These are phyloP conservation scores for Noctuana brunneofusca DNA, from an alignment of 2,888 invertebrate genomes.

Conservation along the genomic window DNA sequence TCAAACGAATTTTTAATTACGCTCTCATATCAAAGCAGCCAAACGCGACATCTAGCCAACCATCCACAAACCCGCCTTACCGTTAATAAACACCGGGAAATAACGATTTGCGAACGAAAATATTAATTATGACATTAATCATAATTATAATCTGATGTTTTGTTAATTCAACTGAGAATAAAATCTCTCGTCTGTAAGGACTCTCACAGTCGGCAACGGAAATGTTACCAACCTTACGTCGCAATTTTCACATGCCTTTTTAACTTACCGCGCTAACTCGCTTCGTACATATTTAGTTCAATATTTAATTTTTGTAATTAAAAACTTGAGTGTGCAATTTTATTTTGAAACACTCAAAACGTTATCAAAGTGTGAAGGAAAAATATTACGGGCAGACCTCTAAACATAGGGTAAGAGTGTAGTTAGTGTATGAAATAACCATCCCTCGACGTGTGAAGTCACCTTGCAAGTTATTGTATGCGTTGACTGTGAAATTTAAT, in stretches of 20 bases:
- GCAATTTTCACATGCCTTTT: conserved; percentile 79
- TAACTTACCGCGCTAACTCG: conserved; percentile 69
- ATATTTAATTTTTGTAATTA: conserved; percentile 66
- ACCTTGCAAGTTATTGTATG: conserved; percentile 62
- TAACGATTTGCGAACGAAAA: conserved; percentile 36
- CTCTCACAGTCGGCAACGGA: conserved; percentile 68
- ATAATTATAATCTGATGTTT: conserved; percentile 45
- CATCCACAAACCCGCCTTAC: conserved; percentile 27
- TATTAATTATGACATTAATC: conserved; percentile 40
- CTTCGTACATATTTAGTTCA: conserved; percentile 63
- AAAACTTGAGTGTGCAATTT: conserved; percentile 57
- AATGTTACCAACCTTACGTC: conserved; percentile 77
- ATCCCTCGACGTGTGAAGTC: conserved; percentile 55
- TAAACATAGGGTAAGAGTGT: conserved; percentile 47
- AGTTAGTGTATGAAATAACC: conserved; percentile 50
- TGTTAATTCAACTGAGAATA: conserved; percentile 64
- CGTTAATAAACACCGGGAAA: conserved; percentile 32
- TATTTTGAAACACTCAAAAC: conserved; percentile 52
- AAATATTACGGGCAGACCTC: conserved; percentile 46
- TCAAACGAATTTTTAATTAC: conserved; percentile 35
- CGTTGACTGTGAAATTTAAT: conserved; percentile 74
- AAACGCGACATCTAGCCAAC: conserved; percentile 33
- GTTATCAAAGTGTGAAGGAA: conserved; percentile 56
- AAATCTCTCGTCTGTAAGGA: conserved; percentile 71
- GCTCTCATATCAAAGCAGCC: conserved; percentile 34